Evolutionary conservation across 1,140 invertebrate species (phyloP), one percentile per base, ranked within the genome.

Genomic region (Tetramorium alpestre): DNA sequence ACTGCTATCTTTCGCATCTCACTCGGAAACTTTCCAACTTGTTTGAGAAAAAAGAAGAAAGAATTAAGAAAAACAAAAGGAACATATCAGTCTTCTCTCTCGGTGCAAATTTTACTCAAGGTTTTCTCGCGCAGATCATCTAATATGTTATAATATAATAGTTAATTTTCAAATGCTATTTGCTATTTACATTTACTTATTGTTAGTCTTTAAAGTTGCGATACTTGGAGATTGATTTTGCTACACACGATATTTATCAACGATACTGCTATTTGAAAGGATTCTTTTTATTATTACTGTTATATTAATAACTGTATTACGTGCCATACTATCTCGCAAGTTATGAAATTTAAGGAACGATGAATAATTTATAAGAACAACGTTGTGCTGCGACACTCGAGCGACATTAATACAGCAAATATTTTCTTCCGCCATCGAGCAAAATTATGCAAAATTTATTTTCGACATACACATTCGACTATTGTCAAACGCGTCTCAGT

Each of bases 401-500:
- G 4, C 3, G 0, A 80, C 22, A 54, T 81, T 81, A 81, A 81
- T 81, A 41, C 4, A 25, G 33, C 33, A 81, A 81, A 81, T 70
- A 69, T 81, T 81, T 80, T 56, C 25, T 33, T 11, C 10, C 25
- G 1, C 38, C 22, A 18, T 8, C 16, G 47, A 54, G 65, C 6
- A 69, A 69, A 81, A 81, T 81, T 80, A 80, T 80, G 18, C 28
- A 51, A 67, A 67, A 51, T 67, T 70, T 81, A 81, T 81, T 81
- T 81, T 56, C 64, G 22, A 22, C 22, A 7, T 51, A 51, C 33
- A 54, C 33, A 33, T 70, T 41, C 28, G 33, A 2, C 22, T 3
- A 22, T 70, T 81, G 33, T 81, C 65, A 54, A 81, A 81, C 22
- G 77, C 47, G n/a, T 10, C 47, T 69, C 64, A 1, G 7, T 25